Percentiles rank a stretch among this genome's conserved stretches.
phyloP scores from a whole-genome alignment of 2,797 vertebrate species.

The Silurus lanzhouensis region DNA sequence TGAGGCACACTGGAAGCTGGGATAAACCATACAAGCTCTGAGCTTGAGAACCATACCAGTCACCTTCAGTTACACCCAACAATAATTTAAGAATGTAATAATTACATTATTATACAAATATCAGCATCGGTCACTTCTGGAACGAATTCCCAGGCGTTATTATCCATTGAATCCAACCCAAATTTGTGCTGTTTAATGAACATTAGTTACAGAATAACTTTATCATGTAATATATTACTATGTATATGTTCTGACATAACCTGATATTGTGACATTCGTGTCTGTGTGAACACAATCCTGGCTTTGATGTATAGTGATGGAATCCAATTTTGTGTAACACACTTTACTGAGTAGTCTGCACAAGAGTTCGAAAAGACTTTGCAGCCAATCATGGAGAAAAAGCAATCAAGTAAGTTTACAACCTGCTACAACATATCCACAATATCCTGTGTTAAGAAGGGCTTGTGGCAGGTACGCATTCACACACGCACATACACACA shows the following conservation, averaged over 20 bases:
- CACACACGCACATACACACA: not conserved
- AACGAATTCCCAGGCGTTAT: not conserved
- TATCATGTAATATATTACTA: constrained; percentile 39
- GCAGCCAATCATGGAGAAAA: constrained; percentile 49
- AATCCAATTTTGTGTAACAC: constrained; percentile 46
- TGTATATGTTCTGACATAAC: constrained; percentile 55
- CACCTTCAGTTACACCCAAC: not conserved
- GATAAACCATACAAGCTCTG: constrained; percentile 36
- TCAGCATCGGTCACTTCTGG: constrained; percentile 29
- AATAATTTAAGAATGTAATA: not conserved
- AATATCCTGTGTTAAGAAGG: constrained; percentile 7
- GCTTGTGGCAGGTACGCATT: constrained; percentile 2
- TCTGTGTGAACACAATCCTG: constrained; percentile 77
- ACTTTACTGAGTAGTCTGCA: constrained; percentile 45
- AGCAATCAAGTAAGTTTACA: constrained; percentile 45
- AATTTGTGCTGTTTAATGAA: constrained; percentile 31
- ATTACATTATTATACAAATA: constrained; percentile 5
- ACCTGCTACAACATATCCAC: constrained; percentile 40
- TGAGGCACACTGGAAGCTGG: constrained; percentile 48
- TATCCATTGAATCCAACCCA: not conserved
- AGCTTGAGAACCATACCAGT: constrained; percentile 13
- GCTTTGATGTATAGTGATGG: constrained; percentile 49
- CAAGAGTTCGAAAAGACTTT: constrained; percentile 31
- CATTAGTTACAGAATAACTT: not conserved
- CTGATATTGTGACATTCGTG: constrained; percentile 80